Conservation (phyloP, 1,140 invertebrate genomes). For the Drosophila novamexicana region DNA sequence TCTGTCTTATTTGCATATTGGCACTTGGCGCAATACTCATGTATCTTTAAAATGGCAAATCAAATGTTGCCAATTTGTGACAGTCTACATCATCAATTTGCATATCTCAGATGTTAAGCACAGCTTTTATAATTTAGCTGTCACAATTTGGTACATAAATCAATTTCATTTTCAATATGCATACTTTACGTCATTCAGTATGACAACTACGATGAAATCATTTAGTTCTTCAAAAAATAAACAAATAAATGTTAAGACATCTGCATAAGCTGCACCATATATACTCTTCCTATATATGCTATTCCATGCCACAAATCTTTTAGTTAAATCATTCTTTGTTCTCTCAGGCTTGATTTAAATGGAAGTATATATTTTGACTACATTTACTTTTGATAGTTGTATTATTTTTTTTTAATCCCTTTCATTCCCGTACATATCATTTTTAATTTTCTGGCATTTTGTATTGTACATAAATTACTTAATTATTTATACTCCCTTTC, state of each 20-base stretch:
- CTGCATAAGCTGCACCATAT: no score
- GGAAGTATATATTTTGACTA: no score
- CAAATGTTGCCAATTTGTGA: constrained; percentile 73
- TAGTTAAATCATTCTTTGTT: no score
- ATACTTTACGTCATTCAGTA: constrained; percentile 11
- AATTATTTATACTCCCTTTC: no score
- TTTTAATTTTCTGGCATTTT: no score
- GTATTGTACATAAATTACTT: no score
- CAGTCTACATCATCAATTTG: constrained; percentile 56
- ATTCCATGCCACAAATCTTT: no score
- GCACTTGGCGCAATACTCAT: constrained; percentile 53
- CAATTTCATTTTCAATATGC: constrained; percentile 36
- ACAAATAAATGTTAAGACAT: neutral
- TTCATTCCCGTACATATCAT: no score
- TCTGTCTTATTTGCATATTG: constrained; percentile 54
- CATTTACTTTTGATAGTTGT: no score
- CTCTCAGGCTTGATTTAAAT: no score
- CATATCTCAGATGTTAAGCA: constrained; percentile 67
- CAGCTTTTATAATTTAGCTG: constrained; percentile 37
- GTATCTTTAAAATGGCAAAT: constrained; percentile 70
- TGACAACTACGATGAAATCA: constrained; percentile 4
- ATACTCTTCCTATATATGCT: no score
- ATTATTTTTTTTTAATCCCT: no score
- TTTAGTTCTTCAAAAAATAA: neutral
- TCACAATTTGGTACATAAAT: constrained; percentile 35